phyloP scores from a whole-genome alignment of 2,888 invertebrate species.

The Nemurella pictetii region DNA sequence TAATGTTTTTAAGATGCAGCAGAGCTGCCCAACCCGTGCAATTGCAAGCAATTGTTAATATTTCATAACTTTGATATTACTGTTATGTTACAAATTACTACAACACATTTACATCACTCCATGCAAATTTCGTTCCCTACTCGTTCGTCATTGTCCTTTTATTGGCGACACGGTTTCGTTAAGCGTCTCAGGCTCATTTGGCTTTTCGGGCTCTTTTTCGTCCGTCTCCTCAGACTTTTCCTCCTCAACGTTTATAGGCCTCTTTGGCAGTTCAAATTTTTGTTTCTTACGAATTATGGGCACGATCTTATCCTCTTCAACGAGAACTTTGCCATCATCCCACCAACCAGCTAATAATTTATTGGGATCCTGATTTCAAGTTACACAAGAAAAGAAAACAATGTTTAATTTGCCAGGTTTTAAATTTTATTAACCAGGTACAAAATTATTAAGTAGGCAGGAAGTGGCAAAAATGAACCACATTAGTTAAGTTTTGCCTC shows the following conservation, averaged over 20 bases:
- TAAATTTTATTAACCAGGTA: background rate
- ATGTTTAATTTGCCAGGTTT: background rate
- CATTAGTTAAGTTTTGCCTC: no score
- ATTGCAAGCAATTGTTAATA: no score
- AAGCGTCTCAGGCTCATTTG: background rate
- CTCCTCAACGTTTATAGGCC: background rate
- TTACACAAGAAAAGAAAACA: constrained; percentile 18
- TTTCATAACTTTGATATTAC: no score
- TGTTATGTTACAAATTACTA: no score
- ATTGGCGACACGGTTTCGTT: background rate
- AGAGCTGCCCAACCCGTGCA: no score
- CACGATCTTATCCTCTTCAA: constrained; percentile 33
- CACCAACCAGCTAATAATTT: constrained; percentile 47
- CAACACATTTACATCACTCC: no score
- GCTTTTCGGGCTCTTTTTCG: background rate
- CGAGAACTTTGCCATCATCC: constrained; percentile 43
- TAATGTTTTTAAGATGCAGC: no score
- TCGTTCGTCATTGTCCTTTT: background rate
- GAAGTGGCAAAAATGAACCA: background rate
- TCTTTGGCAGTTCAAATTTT: constrained; percentile 24
- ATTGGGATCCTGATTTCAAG: constrained; percentile 28
- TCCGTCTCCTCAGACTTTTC: background rate
- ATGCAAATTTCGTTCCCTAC: background rate
- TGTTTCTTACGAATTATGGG: constrained; percentile 13
- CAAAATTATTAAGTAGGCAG: background rate